A percentile compares a stretch with the other conserved stretches of the same genome.
These are phyloP conservation scores for Channa striata DNA, from an alignment of 2,797 vertebrate species.

Conservation along the genomic window DNA sequence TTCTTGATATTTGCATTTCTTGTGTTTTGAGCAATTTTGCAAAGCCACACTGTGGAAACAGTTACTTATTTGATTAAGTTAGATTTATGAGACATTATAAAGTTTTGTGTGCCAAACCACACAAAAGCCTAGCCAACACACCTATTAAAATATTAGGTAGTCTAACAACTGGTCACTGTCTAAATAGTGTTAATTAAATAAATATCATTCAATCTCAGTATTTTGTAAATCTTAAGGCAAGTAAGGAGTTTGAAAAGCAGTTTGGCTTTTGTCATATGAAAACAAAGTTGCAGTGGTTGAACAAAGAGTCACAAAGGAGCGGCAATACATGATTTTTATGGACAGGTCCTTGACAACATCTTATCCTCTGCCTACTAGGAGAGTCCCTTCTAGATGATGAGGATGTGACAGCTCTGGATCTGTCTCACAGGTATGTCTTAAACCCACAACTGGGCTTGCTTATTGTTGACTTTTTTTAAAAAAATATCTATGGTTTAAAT, in stretches of 20 bases:
- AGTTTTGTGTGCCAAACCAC: neutral
- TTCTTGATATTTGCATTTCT: neutral
- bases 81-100: neutral
- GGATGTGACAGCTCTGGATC: constrained; percentile 76
- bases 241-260: neutral
- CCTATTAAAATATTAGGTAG: neutral
- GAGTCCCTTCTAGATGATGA: constrained; percentile 80
- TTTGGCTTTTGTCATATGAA: neutral
- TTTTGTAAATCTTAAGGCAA: neutral
- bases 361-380: constrained; percentile 78
- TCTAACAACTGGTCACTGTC: neutral
- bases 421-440: constrained; percentile 85
- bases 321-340: constrained; percentile 28
- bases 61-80: neutral
- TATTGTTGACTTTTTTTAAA: neutral
- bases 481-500: neutral
- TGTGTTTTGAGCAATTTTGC: neutral
- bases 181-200: neutral
- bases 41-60: neutral
- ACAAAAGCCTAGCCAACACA: neutral
- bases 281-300: neutral
- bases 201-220: neutral
- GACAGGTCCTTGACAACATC: constrained; percentile 42
- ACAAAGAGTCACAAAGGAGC: constrained; percentile 11
- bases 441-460: neutral